phyloP scores from a whole-genome alignment of 2,113 vertebrate species.

The Atherinomorus stipes region DNA sequence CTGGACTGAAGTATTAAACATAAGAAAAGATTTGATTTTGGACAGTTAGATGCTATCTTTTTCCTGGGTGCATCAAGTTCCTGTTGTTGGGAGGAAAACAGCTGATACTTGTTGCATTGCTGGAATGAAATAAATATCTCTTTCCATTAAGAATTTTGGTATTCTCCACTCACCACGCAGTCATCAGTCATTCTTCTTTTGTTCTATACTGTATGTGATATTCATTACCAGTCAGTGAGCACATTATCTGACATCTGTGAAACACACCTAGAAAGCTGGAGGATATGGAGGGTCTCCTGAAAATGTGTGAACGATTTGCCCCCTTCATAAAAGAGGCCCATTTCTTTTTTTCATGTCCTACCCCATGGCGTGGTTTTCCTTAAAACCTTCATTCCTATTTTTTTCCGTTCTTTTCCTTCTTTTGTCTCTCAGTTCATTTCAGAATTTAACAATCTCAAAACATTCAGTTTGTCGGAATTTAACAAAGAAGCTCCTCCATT shows the following conservation, averaged over 20 bases:
- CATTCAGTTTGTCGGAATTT: slow-evolving; percentile 6
- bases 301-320: slow-evolving; percentile 85
- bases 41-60: slow-evolving; percentile 43
- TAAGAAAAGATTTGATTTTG: slow-evolving; percentile 26
- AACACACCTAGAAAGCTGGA: slow-evolving; percentile 73
- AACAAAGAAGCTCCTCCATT: neutral
- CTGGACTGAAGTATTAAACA: slow-evolving; percentile 44
- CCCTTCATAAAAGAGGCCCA: slow-evolving; percentile 79
- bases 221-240: slow-evolving; percentile 67
- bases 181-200: slow-evolving; percentile 26
- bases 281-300: slow-evolving; percentile 73
- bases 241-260: slow-evolving; percentile 80
- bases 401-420: slow-evolving; percentile 8
- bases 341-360: slow-evolving; percentile 64
- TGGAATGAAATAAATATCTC: slow-evolving; percentile 38
- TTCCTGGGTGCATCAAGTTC: slow-evolving; percentile 26
- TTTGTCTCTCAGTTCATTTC: slow-evolving; percentile 18
- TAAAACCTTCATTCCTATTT: slow-evolving; percentile 11
- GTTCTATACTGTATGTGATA: slow-evolving; percentile 60
- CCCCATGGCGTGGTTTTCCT: slow-evolving; percentile 58
- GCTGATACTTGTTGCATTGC: slow-evolving; percentile 28
- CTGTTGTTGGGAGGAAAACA: slow-evolving; percentile 51
- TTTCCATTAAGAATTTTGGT: slow-evolving; percentile 33
- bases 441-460: neutral
- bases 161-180: neutral